Evolutionary conservation across 2,797 vertebrate genomes (phyloP).

Genomic region (Hoplostethus mediterraneus): DNA sequence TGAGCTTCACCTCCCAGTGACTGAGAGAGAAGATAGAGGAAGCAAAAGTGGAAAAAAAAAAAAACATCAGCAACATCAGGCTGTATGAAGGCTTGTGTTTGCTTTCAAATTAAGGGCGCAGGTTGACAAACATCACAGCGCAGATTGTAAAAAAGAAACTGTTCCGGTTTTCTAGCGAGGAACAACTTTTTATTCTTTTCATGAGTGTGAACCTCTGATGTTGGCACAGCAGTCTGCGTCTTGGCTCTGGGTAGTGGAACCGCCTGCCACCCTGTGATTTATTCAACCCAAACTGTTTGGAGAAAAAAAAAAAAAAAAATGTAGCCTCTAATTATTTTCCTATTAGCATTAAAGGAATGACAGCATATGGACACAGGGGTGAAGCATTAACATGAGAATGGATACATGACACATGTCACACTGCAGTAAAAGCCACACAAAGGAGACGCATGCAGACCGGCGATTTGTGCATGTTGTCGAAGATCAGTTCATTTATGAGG

Average conservation of each 20-base stretch:
- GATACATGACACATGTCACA: slow-evolving; percentile 18
- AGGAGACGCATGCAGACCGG: slow-evolving; percentile 31
- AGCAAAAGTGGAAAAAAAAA: slow-evolving; percentile 1
- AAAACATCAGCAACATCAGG: background rate
- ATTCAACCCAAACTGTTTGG: slow-evolving; percentile 26
- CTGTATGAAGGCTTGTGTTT: background rate
- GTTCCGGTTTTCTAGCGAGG: slow-evolving; percentile 10
- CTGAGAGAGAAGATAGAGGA: slow-evolving; percentile 2
- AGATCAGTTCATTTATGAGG: slow-evolving; percentile 56
- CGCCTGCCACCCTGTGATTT: slow-evolving; percentile 38
- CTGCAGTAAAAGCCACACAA: slow-evolving; percentile 38
- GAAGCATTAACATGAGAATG: slow-evolving; percentile 56
- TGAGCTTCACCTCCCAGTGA: slow-evolving; percentile 44
- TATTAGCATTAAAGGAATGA: slow-evolving; percentile 72
- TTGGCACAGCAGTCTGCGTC: slow-evolving; percentile 29
- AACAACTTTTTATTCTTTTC: slow-evolving; percentile 16
- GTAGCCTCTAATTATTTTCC: slow-evolving; percentile 72
- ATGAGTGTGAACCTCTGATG: slow-evolving; percentile 19
- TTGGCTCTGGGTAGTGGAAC: slow-evolving; percentile 22
- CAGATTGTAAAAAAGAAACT: slow-evolving; percentile 18
- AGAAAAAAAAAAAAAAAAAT: slow-evolving; percentile 15
- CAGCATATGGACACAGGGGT: slow-evolving; percentile 54
- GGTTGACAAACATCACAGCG: slow-evolving; percentile 33
- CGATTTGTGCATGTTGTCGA: slow-evolving; percentile 29
- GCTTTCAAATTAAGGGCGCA: slow-evolving; percentile 14